Base-by-base conservation (phyloP, 2,888 invertebrate species). In the Helicoverpa assulta region DNA sequence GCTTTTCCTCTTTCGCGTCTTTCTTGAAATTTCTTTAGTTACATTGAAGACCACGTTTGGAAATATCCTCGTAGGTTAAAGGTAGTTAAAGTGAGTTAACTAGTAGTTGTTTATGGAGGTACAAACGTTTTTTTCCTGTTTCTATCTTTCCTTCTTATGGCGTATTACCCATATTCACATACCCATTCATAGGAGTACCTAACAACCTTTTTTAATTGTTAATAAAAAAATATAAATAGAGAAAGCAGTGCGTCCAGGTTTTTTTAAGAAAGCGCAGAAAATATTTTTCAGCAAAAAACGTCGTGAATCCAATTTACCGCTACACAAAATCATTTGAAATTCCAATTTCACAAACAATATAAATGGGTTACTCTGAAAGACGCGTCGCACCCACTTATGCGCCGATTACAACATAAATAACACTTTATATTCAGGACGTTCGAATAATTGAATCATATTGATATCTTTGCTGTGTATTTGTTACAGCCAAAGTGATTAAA, bases 381-480 rank as follows among this genome's bases (percentile, higher is more conserved):
- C 53, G 51, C 5, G 21, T 8, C 21, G 52, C 21, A 29, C 18
- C 12, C 8, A 21, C n/a, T 47, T 53, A 47, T 59, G 26, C 8
- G 26, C 4, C 19, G 58, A 21, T 56, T 47, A 14, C 8, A 10
- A 60, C 19, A 37, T 43, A 26, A 76, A 33, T 14, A 26, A 52
- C 6, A 40, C 5, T 58, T 33, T 19, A 26, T 26, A 63, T 65
- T 47, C 60, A 19, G 65, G 57, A 33, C 19, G 10, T 12, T 40
- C 14, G 40, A 14, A 40, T 40, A 12, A 40, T 40, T 40, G 40
- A 40, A 40, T 40, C 10, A 8, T 33, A 7, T 33, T 26, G 26
- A 26, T 26, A 26, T 26, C 26, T 21, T 21, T 21, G 2, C 21
- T 21, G 21, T 21, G 21, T 21, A 21, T n/a, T n/a, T n/a, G n/a